Evolutionary conservation across 2,797 vertebrate genomes (phyloP), one percentile per base, ranked within the genome.

Genomic region (Ambastaia sidthimunki): DNA sequence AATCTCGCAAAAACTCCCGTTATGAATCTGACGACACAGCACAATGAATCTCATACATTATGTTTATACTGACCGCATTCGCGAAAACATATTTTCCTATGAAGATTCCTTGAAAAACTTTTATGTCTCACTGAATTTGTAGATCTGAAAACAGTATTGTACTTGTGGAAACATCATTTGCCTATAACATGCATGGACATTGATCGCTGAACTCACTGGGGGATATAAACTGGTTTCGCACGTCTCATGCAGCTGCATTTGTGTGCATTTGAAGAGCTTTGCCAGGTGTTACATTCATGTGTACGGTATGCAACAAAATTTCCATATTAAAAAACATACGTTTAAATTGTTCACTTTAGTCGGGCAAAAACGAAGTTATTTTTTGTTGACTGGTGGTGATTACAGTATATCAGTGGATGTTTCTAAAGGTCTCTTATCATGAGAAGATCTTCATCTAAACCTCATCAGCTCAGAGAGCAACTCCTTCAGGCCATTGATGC

Each of bases 401-500:
- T 19, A 19, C 18, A 7, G 28, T 57, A 7, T 2, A 3, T 47
- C 34, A 21, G 74, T 47, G 21, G 2, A 54, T 57, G 15, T 47
- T 67, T 57, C 4, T 16, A 4, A 44, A 13, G 16, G 68, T 80
- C 89, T 90, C 93, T 91, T 94, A 94, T 94, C 93, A 97, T 98
- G 97, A 96, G 96, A 96, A 95, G 96, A 92, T 94, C 94, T 89
- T 91, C 94, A 88, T 92, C 92, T 86, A 96, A 94, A 90, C 95
- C 96, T 92, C 95, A 95, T 93, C 93, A 94, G 91, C 95, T 97
- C 92, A 96, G 94, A 94, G 97, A 97, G 94, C 94, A 95, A 93
- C 96, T 98, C 90, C 95, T 98, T 70, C 95, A 95, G 94, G 96
- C 96, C 92, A 94, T 96, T 92, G 96, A 97, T 91, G 92, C 92